A percentile compares a stretch with the other conserved stretches of the same genome.
These are phyloP conservation scores for Notodonta dromedarius DNA, from an alignment of 2,888 invertebrate genomes.

Conservation along the genomic window DNA sequence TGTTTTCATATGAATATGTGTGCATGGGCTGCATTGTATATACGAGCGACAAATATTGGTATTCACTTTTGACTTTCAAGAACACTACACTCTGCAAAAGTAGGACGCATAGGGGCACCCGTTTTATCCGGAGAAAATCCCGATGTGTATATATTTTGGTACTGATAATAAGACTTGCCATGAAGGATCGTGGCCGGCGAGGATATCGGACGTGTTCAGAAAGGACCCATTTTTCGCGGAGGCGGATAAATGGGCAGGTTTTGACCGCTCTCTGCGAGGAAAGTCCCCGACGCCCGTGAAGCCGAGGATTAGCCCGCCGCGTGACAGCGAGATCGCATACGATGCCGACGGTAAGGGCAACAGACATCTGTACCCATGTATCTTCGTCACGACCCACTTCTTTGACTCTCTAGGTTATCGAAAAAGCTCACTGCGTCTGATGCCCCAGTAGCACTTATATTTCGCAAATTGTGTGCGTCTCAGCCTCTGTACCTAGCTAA, in stretches of 20 bases:
- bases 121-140: conserved; percentile 16
- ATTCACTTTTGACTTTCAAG: conserved; percentile 45
- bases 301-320: conserved; percentile 87
- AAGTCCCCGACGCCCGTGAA: conserved; percentile 89
- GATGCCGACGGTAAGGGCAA: conserved; percentile 89
- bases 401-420: conserved; percentile 23
- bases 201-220: conserved; percentile 78
- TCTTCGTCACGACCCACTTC: conserved; percentile 71
- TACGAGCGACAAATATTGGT: conserved; percentile 64
- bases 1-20: conserved; percentile 41
- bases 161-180: conserved; percentile 77
- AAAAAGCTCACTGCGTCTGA: conserved; percentile 28
- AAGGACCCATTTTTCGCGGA: conserved; percentile 81
- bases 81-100: conserved; percentile 73
- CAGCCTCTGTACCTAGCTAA: conserved; percentile 47
- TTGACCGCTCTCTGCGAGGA: conserved; percentile 84
- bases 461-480: conserved; percentile 43
- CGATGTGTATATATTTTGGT: conserved; percentile 46
- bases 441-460: conserved; percentile 37
- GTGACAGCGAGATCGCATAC: conserved; percentile 88
- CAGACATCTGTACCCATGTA: conserved; percentile 68
- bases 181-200: conserved; percentile 77
- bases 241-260: conserved; percentile 80
- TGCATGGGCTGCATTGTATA: conserved; percentile 81
- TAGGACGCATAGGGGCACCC: conserved; percentile 3